phyloP scores from a whole-genome alignment of 2,797 vertebrate genomes.

The Acipenser oxyrinchus region DNA sequence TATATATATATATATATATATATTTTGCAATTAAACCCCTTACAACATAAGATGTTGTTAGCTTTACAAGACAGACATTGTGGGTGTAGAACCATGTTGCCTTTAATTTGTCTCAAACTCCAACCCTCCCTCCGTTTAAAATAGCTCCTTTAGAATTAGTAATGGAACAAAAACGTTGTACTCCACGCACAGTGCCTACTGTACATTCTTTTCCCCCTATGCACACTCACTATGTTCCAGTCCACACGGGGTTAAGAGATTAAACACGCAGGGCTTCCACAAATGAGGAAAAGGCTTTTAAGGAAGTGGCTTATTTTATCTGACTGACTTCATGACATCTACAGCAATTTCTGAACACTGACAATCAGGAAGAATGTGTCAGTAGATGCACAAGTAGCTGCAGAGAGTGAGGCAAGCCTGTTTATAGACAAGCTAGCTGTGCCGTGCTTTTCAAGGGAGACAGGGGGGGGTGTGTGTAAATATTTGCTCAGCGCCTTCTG shows the following conservation, averaged over 20 bases:
- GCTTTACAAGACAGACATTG: too few species aligned
- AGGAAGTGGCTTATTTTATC: conserved; percentile 27
- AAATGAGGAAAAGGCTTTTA: conserved; percentile 26
- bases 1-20: too few species aligned
- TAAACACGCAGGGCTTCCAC: conserved; percentile 4
- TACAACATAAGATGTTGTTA: too few species aligned
- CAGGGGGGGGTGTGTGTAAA: background rate
- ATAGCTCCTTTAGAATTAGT: background rate
- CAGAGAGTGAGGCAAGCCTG: background rate
- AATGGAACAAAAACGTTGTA: too few species aligned
- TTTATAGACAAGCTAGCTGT: background rate
- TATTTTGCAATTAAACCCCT: too few species aligned
- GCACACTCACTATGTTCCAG: too few species aligned
- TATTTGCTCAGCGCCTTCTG: background rate
- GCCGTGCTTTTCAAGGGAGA: background rate
- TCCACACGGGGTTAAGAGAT: background rate
- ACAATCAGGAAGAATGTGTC: conserved; percentile 23
- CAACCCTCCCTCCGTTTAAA: background rate
- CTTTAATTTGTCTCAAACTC: conserved; percentile 9
- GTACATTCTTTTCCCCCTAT: too few species aligned
- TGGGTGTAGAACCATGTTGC: background rate
- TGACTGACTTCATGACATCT: background rate
- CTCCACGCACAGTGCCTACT: too few species aligned
- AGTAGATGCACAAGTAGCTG: conserved; percentile 1
- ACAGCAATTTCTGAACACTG: background rate